Percentiles rank a stretch among this genome's conserved stretches.
These are phyloP conservation scores for Muntiacus muntjak DNA, from an alignment of 2,113 vertebrate species.

Conservation along the genomic window DNA sequence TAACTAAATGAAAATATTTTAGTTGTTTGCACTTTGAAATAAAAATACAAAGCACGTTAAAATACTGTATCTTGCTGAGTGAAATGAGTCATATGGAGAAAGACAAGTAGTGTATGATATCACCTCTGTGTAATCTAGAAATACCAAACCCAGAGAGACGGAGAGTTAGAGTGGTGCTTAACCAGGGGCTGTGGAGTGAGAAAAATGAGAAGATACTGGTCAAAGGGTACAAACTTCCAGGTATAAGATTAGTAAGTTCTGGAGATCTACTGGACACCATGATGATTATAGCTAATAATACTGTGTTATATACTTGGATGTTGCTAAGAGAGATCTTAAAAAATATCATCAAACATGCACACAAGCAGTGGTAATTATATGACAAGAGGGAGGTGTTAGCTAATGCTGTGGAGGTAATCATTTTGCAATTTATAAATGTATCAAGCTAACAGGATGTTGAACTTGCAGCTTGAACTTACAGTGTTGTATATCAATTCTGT, in stretches of 20 bases:
- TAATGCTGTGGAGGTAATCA: not conserved
- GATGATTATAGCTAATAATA: not conserved
- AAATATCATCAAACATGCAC: not conserved
- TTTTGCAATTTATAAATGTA: not conserved
- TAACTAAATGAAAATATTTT: not conserved
- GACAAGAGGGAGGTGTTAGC: not conserved
- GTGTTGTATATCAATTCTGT: not conserved
- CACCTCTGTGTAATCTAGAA: not conserved
- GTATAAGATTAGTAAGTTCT: not conserved
- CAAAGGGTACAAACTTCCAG: not conserved
- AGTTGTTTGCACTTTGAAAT: constrained; percentile 27
- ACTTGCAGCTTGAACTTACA: not conserved
- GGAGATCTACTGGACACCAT: not conserved
- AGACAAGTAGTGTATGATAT: not conserved
- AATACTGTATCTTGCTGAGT: not conserved
- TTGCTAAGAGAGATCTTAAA: not conserved
- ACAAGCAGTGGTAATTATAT: not conserved
- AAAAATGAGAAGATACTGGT: not conserved
- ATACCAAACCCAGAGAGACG: not conserved
- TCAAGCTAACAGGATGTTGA: not conserved
- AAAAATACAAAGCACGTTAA: not conserved
- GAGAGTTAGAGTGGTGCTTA: not conserved
- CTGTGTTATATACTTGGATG: not conserved
- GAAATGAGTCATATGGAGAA: not conserved
- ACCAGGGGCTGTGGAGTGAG: not conserved